A percentile compares a stretch with the other conserved stretches of the same genome.
Conservation (phyloP, 1,140 invertebrate species). For the Odontomachus brunneus region DNA sequence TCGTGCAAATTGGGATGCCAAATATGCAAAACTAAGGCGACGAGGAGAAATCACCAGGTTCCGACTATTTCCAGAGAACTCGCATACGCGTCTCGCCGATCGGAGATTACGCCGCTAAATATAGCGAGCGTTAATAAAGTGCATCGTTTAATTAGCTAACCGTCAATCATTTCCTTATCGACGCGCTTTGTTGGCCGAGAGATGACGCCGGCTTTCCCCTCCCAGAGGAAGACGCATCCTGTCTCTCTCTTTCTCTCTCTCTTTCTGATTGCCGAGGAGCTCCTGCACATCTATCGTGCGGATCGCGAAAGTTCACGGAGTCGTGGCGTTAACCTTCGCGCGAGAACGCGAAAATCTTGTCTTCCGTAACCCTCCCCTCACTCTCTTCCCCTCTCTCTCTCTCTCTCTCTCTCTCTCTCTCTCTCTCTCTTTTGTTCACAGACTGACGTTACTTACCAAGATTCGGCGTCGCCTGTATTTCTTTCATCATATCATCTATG, state of each 20-base stretch:
- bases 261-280: constrained; percentile 64
- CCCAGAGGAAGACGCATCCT: constrained; percentile 68
- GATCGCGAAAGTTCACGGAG: constrained; percentile 56
- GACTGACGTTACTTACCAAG: too few relatives aligned
- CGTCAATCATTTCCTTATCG: constrained; percentile 77
- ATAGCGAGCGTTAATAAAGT: constrained; percentile 67
- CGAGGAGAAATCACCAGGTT: background rate
- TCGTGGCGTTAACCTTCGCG: constrained; percentile 56
- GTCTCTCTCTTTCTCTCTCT: constrained; percentile 69
- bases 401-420: too few relatives aligned
- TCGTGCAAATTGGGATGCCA: background rate
- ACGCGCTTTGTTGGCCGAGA: constrained; percentile 68
- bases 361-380: too few relatives aligned
- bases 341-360: too few relatives aligned
- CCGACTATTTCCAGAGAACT: background rate
- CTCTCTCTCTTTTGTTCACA: too few relatives aligned
- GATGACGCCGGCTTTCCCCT: constrained; percentile 40
- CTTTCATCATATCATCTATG: too few relatives aligned
- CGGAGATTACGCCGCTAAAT: constrained; percentile 59
- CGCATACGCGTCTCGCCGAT: background rate
- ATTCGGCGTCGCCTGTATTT: too few relatives aligned
- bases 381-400: too few relatives aligned
- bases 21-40: background rate
- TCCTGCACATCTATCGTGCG: constrained; percentile 36
- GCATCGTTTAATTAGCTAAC: constrained; percentile 71